Base-by-base conservation (phyloP, 2,888 invertebrate species). In the Hartigia nigra region DNA sequence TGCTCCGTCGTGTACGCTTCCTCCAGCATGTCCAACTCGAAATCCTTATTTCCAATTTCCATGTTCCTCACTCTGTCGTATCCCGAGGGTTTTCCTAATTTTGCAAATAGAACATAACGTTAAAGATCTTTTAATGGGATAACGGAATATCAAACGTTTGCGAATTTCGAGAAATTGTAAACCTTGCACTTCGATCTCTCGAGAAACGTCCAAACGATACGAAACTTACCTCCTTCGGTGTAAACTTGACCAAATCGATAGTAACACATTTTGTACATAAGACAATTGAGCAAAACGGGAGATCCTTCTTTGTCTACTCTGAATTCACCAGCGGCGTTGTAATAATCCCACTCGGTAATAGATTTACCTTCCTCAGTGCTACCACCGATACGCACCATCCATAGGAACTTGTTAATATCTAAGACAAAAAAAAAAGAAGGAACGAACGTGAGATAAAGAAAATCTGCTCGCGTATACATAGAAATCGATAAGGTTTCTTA, bases 251-350 rank as follows among this genome's bases (percentile, higher is more conserved):
- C 99, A 92, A 99, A 99, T 89, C 98, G 95, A 93, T 99, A 99
- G 92, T 99, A 99, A 93, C 98, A 98, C 97, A 99, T 97, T 93
- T 99, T 99, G 93, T 99, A 99, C 99, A 99, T 99, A 82, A 99
- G 95, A 89, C 98, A 99, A 93, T 99, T 99, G 86, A 99, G 95
- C 86, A 99, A 93, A 31, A 96, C 96, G 55, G 95, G 95, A 1
- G 98, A 97, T 70, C 98, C 99, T 90, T 98, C 98, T 85, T 96
- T 96, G 92, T 99, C 99, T 2, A 99, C 96, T 74, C 98, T 93
- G 92, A 99, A 99, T 93, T 99, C 99, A 3, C 99, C 99, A 84
- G 95, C 95, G 0, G 97, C 95, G 76, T 98, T 98, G 93, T 99
- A 99, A 92, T 99, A 99, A 93, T 99, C 98, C 89, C 95, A 95